Evolutionary conservation across 2,888 invertebrate genomes (phyloP).

Genomic region (Coelogynopora nodosa): DNA sequence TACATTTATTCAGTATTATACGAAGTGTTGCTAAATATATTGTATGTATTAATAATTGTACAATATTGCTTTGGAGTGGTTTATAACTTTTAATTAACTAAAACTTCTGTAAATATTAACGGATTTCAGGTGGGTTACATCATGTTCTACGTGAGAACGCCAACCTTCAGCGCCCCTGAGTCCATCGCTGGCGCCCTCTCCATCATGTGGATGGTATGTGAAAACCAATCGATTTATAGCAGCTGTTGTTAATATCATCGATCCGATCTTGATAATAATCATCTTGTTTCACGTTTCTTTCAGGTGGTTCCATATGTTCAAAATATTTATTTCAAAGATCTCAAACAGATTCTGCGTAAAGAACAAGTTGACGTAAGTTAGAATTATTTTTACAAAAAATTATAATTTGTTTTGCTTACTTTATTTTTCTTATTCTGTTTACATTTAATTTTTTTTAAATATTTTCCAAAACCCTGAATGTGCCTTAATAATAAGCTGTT

Average conservation of each 20-base stretch:
- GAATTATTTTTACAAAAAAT: too few relatives aligned
- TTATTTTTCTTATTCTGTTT: background rate
- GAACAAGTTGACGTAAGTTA: constrained; percentile 86
- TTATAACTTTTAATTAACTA: too few relatives aligned
- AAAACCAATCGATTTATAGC: background rate
- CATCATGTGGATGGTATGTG: constrained; percentile 86
- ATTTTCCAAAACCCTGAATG: too few relatives aligned
- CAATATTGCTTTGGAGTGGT: too few relatives aligned
- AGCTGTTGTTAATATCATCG: too few relatives aligned
- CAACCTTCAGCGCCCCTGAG: constrained; percentile 89
- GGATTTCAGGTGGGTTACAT: constrained; percentile 76
- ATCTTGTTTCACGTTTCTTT: constrained; percentile 27
- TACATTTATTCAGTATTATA: too few relatives aligned
- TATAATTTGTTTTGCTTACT: background rate
- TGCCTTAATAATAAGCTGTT: too few relatives aligned
- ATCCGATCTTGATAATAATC: too few relatives aligned
- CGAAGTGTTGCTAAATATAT: too few relatives aligned
- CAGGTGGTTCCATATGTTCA: constrained; percentile 94
- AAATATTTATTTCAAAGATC: constrained; percentile 97
- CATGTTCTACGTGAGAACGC: constrained; percentile 95
- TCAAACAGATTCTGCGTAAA: constrained; percentile 94
- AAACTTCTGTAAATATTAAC: too few relatives aligned
- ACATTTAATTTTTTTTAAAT: too few relatives aligned
- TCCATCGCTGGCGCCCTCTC: constrained; percentile 89
- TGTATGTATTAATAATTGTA: too few relatives aligned